These are phyloP conservation scores for Tachina grossa DNA, from an alignment of 2,888 invertebrate genomes.

Conservation along the genomic window DNA sequence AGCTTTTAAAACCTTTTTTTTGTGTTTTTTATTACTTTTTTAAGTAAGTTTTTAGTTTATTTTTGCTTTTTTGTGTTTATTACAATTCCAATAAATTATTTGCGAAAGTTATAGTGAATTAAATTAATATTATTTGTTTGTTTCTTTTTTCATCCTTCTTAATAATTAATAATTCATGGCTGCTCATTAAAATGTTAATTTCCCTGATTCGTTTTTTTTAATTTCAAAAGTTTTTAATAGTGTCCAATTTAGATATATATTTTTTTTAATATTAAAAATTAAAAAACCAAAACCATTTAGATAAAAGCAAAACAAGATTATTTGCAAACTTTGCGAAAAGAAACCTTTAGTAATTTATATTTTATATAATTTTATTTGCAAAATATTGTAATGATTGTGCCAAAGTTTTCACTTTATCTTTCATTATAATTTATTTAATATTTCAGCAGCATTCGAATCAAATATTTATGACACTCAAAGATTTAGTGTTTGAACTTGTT, in stretches of 20 bases:
- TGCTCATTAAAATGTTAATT: constrained; percentile 63
- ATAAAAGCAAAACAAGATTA: constrained; percentile 26
- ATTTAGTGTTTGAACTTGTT: background rate
- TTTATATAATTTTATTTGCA: constrained; percentile 48
- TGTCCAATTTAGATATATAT: background rate
- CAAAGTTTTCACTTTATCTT: constrained; percentile 12
- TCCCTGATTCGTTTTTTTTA: background rate
- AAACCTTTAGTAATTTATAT: constrained; percentile 35
- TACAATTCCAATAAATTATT: constrained; percentile 9
- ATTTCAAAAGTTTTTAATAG: background rate
- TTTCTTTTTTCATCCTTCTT: background rate
- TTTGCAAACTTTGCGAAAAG: constrained; percentile 25
- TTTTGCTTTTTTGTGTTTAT: background rate
- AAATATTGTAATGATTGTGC: constrained; percentile 54
- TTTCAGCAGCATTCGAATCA: constrained; percentile 2
- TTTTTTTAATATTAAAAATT: background rate
- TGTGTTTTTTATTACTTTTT: background rate
- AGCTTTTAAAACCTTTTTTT: too few species aligned
- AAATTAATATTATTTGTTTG: constrained; percentile 1
- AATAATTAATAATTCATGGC: constrained; percentile 61
- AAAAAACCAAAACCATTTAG: background rate
- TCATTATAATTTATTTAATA: background rate
- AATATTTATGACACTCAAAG: constrained; percentile 25
- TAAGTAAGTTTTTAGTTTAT: background rate
- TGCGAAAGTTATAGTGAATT: constrained; percentile 20